Evolutionary conservation across 2,113 vertebrate species (phyloP).

Genomic region (Narcine bancroftii): DNA sequence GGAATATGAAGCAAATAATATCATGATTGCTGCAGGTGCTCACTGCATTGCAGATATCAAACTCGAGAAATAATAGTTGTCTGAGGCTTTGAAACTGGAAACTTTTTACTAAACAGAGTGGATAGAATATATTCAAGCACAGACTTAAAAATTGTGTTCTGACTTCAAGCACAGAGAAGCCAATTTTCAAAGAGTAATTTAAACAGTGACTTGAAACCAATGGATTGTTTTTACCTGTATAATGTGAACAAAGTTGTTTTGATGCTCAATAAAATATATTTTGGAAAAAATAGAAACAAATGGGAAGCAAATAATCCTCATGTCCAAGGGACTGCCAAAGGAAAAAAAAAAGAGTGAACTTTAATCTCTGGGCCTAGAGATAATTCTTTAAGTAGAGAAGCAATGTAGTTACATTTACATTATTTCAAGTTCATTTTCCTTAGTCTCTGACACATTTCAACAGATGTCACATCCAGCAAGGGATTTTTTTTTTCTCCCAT

Average conservation of each 20-base stretch:
- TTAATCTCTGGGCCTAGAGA: not conserved
- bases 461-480: not conserved
- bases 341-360: not conserved
- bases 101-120: not conserved
- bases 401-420: not conserved
- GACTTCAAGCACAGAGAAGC: not conserved
- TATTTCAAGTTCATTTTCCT: not conserved
- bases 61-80: too few relatives aligned
- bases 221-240: too few relatives aligned
- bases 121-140: not conserved
- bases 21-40: not conserved
- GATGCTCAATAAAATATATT: too few relatives aligned
- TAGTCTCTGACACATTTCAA: not conserved
- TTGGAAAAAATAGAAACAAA: too few relatives aligned
- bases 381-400: not conserved
- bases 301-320: too few relatives aligned
- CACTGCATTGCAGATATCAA: not conserved
- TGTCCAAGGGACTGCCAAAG: too few relatives aligned
- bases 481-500: not conserved
- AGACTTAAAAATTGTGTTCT: not conserved
- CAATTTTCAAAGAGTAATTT: not conserved
- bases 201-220: constrained; percentile 1
- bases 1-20: not conserved
- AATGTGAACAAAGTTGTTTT: too few relatives aligned
- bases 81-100: not conserved